Percentiles rank a stretch among this genome's conserved stretches.
Conservation (phyloP, 2,888 invertebrate genomes). For the Chorisops tibialis region DNA sequence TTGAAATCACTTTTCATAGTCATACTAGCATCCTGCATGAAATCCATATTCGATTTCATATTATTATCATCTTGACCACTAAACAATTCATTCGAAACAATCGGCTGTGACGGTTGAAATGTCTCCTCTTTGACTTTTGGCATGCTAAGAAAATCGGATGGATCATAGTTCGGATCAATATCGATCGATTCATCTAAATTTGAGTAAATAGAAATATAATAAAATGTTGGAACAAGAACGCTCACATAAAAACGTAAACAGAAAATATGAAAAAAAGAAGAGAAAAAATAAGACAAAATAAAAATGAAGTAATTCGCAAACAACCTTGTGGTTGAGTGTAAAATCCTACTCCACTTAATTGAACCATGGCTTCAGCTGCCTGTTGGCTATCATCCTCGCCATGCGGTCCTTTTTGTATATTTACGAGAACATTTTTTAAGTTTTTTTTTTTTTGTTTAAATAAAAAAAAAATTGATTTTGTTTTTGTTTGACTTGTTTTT, state of each 20-base stretch:
- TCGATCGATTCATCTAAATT: constrained; percentile 66
- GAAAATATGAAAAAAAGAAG: constrained; percentile 17
- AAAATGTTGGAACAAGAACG: not conserved
- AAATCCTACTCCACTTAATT: constrained; percentile 65
- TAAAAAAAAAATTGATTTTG: no score
- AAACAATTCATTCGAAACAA: constrained; percentile 9
- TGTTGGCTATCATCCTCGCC: constrained; percentile 65
- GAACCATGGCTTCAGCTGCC: constrained; percentile 74
- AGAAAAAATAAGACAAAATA: constrained; percentile 24
- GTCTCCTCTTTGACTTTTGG: constrained; percentile 41
- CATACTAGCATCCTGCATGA: constrained; percentile 26
- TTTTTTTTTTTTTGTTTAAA: not conserved
- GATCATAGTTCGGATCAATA: constrained; percentile 80
- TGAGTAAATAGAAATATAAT: not conserved
- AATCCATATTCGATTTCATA: constrained; percentile 27
- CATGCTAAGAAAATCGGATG: constrained; percentile 73
- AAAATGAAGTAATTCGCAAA: constrained; percentile 32
- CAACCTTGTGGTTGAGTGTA: constrained; percentile 56
- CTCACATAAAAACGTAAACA: not conserved
- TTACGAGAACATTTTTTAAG: not conserved
- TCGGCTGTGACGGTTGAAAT: constrained; percentile 13
- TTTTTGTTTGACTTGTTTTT: not conserved
- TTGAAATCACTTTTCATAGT: no score
- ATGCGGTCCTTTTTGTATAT: constrained; percentile 50
- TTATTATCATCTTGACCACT: constrained; percentile 9